Evolutionary conservation across 2,797 vertebrate genomes (phyloP).

Genomic region (Cacajao melanocephalus): DNA sequence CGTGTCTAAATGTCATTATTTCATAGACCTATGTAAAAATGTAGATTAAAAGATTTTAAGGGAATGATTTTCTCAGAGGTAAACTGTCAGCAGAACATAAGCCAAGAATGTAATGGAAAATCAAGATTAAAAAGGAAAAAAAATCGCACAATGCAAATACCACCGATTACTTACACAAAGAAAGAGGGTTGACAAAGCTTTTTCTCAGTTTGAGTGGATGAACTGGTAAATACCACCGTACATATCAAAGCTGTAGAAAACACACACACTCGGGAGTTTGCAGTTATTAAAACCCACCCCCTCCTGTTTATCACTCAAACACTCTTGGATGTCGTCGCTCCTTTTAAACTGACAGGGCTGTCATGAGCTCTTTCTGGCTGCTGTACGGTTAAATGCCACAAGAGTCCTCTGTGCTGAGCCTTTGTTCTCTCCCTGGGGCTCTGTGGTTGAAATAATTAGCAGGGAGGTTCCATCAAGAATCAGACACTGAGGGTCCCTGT

Average conservation of each 20-base stretch:
- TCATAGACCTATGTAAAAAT: slow-evolving; percentile 21
- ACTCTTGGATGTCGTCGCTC: slow-evolving; percentile 6
- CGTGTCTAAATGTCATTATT: neutral
- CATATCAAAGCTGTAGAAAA: slow-evolving; percentile 17
- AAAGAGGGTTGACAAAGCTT: neutral
- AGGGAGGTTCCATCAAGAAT: slow-evolving; percentile 60
- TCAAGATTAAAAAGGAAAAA: neutral
- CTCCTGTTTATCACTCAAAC: slow-evolving; percentile 34
- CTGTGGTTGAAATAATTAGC: slow-evolving; percentile 69
- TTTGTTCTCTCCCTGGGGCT: slow-evolving; percentile 61
- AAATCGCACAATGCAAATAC: neutral
- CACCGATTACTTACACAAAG: slow-evolving; percentile 29
- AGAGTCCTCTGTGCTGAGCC: slow-evolving; percentile 50
- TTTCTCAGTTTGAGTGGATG: neutral
- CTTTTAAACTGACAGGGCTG: slow-evolving; percentile 43
- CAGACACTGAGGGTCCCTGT: slow-evolving; percentile 68
- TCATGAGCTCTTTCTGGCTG: neutral
- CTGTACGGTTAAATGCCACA: slow-evolving; percentile 53
- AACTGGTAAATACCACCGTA: neutral
- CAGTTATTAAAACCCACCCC: slow-evolving; percentile 37
- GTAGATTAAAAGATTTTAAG: slow-evolving; percentile 1
- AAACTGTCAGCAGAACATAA: neutral
- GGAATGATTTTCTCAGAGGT: slow-evolving; percentile 38
- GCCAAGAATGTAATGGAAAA: slow-evolving; percentile 20
- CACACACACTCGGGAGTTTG: neutral